Evolutionary conservation across 2,888 invertebrate genomes (phyloP), one percentile per base, ranked within the genome.

Genomic region (Patella ulyssiponensis): DNA sequence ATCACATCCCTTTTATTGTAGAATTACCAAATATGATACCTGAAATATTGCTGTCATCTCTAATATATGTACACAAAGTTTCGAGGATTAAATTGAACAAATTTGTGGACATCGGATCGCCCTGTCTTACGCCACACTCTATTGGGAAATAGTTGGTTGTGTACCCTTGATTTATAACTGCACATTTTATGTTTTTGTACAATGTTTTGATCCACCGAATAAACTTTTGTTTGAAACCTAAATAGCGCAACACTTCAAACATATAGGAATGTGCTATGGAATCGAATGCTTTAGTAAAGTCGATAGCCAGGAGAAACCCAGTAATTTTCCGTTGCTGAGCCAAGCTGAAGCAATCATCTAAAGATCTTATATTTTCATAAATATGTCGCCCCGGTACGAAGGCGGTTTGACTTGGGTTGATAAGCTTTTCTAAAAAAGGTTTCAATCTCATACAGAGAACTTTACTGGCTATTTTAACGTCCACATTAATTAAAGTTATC

Each of bases 101-200:
- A 14, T 20, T 23, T 23, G 64, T n/a, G 11, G 64, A 64, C 23
- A 20, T 64, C 11, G 64, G 64, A 14, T 64, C 64, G 23, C 64
- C 64, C 23, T 64, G 64, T 9, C 64, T n/a, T 12, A 64, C 64
- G 23, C 20, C 64, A 11, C 64, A 20, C 23, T 64, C 64, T 64
- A 64, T 64, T 64, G 64, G 64, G 64, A 64, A 64, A 20, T 64
- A 64, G n/a, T 64, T 20, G 20, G 64, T 64, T n/a, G 64, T 64
- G 64, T 20, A 64, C 9, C 64, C 64, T 20, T 64, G n/a, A n/a
- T 64, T 64, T 23, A 64, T 64, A 20, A 64, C 23, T 20, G 64
- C 20, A n/a, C 64, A 64, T 64, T 58, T 20, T 58, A 15, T n/a
- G 17, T 58, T 58, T 17, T 58, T 58, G 9, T 58, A 58, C 20